phyloP scores from a whole-genome alignment of 2,113 vertebrate species.

The Barbus barbus region DNA sequence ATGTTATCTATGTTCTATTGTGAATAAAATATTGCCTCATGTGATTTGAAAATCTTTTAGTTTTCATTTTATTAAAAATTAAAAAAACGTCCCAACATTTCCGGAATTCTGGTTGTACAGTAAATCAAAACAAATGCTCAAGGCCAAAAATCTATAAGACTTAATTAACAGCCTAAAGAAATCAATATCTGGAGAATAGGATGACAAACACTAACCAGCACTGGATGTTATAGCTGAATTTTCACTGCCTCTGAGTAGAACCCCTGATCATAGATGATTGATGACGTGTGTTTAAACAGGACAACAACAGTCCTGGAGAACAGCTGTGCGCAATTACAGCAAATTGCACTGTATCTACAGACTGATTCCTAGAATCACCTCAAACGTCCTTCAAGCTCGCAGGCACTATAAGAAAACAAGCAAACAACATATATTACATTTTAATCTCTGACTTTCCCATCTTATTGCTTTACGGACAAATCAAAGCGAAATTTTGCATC shows the following conservation, averaged over 20 bases:
- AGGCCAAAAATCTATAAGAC: neutral
- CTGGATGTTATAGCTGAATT: neutral
- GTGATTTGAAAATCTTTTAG: too few relatives aligned
- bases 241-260: neutral
- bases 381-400: slow-evolving; percentile 37
- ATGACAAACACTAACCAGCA: neutral
- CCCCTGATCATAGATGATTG: neutral
- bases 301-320: slow-evolving; percentile 34
- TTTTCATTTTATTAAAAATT: too few relatives aligned
- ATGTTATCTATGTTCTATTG: too few relatives aligned
- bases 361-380: slow-evolving; percentile 48
- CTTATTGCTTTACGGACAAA: neutral
- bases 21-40: too few relatives aligned
- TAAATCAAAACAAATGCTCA: too few relatives aligned
- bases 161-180: neutral
- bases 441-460: slow-evolving; percentile 4
- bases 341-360: slow-evolving; percentile 38
- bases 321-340: slow-evolving; percentile 58
- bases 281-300: slow-evolving; percentile 9
- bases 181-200: neutral
- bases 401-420: slow-evolving; percentile 27
- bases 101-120: too few relatives aligned
- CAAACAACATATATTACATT: neutral
- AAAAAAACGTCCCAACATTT: too few relatives aligned
- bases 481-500: neutral